A percentile compares a stretch with the other conserved stretches of the same genome.
Conservation (phyloP, 2,113 vertebrate species). For the Lycaon pictus region DNA sequence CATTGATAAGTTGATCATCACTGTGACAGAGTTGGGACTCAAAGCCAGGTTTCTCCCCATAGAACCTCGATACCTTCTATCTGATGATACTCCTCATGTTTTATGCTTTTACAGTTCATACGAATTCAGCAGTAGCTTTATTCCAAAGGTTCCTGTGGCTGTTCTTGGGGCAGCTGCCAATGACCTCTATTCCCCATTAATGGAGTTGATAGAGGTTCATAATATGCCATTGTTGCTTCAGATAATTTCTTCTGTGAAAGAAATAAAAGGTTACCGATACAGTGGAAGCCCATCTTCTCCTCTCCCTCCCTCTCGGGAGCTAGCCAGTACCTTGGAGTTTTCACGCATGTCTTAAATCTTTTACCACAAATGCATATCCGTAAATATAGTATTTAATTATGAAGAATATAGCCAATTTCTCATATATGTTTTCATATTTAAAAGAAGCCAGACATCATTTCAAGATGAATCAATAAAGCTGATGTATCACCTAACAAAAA, state of each 20-base stretch:
- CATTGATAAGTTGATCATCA: background rate
- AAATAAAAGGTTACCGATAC: background rate
- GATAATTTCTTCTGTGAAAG: conserved; percentile 12
- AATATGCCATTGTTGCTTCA: background rate
- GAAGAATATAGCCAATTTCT: background rate
- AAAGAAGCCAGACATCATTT: conserved; percentile 59
- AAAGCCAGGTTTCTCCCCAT: background rate
- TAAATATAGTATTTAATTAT: conserved; percentile 9
- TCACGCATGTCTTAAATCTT: conserved; percentile 15
- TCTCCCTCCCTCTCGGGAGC: background rate
- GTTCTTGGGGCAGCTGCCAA: background rate
- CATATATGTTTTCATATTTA: conserved; percentile 11
- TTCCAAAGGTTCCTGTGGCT: background rate
- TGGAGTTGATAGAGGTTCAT: background rate
- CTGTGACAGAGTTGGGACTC: background rate
- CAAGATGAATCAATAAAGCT: conserved; percentile 44
- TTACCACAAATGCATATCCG: background rate
- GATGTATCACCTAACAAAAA: conserved; percentile 64
- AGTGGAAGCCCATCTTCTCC: background rate
- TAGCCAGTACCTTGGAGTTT: background rate
- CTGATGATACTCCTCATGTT: background rate
- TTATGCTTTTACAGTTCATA: background rate
- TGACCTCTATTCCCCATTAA: background rate
- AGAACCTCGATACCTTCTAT: background rate
- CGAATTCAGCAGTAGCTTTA: background rate